Conservation (phyloP, 2,113 vertebrate genomes). For the Mungos mungo region DNA sequence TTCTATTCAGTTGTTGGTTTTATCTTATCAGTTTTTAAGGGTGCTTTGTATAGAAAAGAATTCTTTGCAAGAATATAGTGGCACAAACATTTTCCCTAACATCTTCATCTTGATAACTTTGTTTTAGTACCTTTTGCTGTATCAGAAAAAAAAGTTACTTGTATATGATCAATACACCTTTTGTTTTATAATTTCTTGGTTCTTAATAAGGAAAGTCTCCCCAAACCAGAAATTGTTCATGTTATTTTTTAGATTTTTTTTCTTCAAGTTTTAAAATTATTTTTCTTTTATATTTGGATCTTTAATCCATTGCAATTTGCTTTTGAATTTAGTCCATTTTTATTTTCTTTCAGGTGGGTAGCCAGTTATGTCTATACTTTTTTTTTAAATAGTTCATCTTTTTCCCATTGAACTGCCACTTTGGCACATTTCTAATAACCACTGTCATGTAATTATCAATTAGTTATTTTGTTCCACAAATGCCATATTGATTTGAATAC, state of each 20-base stretch:
- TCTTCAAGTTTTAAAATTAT: not conserved
- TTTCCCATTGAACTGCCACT: not conserved
- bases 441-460: not conserved
- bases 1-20: constrained; percentile 2
- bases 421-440: not conserved
- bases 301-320: constrained; percentile 18
- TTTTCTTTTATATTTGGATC: constrained; percentile 17
- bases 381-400: not conserved
- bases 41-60: not conserved
- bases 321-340: constrained; percentile 15
- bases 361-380: not conserved
- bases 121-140: not conserved
- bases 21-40: not conserved
- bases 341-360: not conserved
- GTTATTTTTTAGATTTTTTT: not conserved
- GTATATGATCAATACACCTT: not conserved
- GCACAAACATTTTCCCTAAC: not conserved
- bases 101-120: not conserved
- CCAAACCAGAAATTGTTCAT: not conserved
- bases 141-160: not conserved
- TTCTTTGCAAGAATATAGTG: not conserved
- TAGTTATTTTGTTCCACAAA: not conserved
- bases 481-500: not conserved
- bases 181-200: constrained; percentile 25
- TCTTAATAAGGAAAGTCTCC: not conserved